Conservation (phyloP, 2,888 invertebrate species). For the Pachydiplax longipennis region DNA sequence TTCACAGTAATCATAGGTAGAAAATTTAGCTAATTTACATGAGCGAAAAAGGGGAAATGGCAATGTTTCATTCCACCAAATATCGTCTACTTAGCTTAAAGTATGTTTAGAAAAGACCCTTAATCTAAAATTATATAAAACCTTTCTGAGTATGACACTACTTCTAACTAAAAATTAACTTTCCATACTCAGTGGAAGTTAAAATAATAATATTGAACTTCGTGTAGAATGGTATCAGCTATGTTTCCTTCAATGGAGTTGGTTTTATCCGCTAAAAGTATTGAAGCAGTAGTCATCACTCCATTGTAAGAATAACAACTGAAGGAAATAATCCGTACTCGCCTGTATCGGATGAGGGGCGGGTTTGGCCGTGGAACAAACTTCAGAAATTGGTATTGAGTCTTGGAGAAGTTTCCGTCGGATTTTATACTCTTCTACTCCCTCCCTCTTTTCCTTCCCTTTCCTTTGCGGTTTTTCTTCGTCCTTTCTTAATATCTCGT, state of each 20-base stretch:
- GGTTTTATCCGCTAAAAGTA: not conserved
- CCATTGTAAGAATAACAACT: not conserved
- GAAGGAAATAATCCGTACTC: constrained; percentile 8
- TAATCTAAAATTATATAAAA: too few relatives aligned
- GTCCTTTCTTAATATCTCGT: not conserved
- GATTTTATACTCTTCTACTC: not conserved
- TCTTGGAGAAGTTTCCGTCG: constrained; percentile 14
- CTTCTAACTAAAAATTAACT: too few relatives aligned
- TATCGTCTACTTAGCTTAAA: too few relatives aligned
- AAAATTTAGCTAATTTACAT: too few relatives aligned
- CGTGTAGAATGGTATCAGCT: not conserved
- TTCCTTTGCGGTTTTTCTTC: not conserved
- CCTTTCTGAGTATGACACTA: too few relatives aligned
- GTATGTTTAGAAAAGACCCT: too few relatives aligned
- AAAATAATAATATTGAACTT: not conserved
- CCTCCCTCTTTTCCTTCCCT: not conserved
- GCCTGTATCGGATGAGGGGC: not conserved
- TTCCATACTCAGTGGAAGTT: not conserved
- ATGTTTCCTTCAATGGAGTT: not conserved
- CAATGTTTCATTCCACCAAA: too few relatives aligned
- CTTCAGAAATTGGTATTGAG: constrained; percentile 6
- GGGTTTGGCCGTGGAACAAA: constrained; percentile 17
- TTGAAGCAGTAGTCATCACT: not conserved
- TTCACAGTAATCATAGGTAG: too few relatives aligned
- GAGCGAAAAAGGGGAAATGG: too few relatives aligned